Evolutionary conservation across 2,113 vertebrate genomes (phyloP), one percentile per base, ranked within the genome.

Genomic region (Rhinolophus sinicus): DNA sequence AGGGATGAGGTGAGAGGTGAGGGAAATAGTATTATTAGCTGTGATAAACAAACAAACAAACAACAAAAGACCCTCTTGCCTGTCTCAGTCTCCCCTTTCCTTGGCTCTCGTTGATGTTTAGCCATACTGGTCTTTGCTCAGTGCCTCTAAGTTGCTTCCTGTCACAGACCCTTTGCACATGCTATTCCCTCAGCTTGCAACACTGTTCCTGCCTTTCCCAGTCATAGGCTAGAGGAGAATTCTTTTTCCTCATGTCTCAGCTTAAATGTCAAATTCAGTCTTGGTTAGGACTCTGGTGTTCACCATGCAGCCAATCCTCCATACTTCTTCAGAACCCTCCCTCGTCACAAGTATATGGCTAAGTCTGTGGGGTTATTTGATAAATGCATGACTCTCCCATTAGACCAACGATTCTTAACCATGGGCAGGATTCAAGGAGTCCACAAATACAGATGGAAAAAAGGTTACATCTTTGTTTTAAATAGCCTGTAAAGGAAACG

Each of bases 51-150:
- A 70, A 54, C 52, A 62, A 52, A 40, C 3, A 56, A 85, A 47
- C 15, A 77, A n/a, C 15, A 40, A 65, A 58, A n/a, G 35, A 16
- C 6, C 10, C 28, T 38, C 67, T 58, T 35, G 21, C 30, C 35
- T n/a, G 12, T 28, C n/a, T 54, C 22, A 6, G 0, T 44, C 60
- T 64, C 9, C 38, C 21, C 72, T 35, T 58, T 16, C 28, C 69
- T 65, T 40, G 69, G 14, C 6, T 28, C 33, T 85, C 50, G 15
- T 24, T 50, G 40, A 94, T 24, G 75, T 76, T 47, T 22, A 56
- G 38, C 86, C 82, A 35, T 35, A 22, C 21, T 38, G 77, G n/a
- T 70, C 69, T 88, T 89, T 94, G 28, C 26, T 90, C 35, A 33
- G 26, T 56, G 54, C 11, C 21, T 70, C 30, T 38, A 56, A 56